These are phyloP conservation scores for Epinephelus cyanopodus DNA, from an alignment of 2,113 vertebrate species.

Conservation along the genomic window DNA sequence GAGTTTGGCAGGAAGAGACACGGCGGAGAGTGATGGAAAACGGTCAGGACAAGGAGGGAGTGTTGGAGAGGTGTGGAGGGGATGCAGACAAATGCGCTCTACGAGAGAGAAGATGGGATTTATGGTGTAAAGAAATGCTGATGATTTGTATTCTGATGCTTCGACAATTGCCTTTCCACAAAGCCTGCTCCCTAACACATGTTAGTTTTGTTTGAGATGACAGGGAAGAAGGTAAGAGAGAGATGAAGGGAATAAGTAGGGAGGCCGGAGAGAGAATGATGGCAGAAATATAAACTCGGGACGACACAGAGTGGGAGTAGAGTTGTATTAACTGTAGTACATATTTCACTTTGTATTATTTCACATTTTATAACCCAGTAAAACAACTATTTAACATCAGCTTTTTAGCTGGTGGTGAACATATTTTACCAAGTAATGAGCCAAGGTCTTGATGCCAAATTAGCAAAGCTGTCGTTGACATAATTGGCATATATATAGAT, in stretches of 20 bases:
- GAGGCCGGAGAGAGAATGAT: constrained; percentile 31
- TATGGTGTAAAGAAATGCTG: constrained; percentile 31
- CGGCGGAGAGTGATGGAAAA: constrained; percentile 46
- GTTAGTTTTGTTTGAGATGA: constrained; percentile 64
- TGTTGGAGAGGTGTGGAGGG: constrained; percentile 9
- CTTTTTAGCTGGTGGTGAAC: neutral
- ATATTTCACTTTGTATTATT: constrained; percentile 17
- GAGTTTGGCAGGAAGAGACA: constrained; percentile 47
- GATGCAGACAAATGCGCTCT: constrained; percentile 45
- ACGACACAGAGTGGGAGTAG: constrained; percentile 5
- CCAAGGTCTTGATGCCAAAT: neutral
- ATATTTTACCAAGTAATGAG: neutral
- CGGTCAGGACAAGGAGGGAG: constrained; percentile 45
- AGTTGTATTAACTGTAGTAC: neutral
- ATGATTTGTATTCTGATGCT: constrained; percentile 69
- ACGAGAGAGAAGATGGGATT: constrained; percentile 51
- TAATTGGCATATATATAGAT: too few relatives aligned
- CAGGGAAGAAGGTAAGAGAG: constrained; percentile 18
- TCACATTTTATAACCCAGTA: neutral
- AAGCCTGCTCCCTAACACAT: constrained; percentile 38
- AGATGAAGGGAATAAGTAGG: constrained; percentile 31
- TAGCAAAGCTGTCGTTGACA: neutral
- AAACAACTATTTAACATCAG: neutral
- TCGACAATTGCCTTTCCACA: constrained; percentile 49
- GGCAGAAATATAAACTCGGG: constrained; percentile 32